phyloP scores from a whole-genome alignment of 2,888 invertebrate genomes.

The Colostygia pectinataria region DNA sequence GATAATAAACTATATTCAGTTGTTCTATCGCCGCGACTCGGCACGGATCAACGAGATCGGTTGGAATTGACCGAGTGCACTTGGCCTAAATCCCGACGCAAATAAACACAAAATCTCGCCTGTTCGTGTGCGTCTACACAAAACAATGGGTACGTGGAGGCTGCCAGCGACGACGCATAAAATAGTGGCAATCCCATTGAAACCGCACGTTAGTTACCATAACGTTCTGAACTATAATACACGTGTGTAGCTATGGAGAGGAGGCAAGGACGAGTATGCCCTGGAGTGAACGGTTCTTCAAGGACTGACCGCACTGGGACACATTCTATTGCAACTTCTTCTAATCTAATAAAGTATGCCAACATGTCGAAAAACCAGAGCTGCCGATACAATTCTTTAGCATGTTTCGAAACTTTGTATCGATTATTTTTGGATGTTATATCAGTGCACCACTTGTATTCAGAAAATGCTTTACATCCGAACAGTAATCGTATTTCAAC shows the following conservation, averaged over 20 bases:
- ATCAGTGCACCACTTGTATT: too few relatives aligned
- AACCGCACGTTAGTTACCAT: conserved; percentile 37
- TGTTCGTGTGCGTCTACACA: conserved; percentile 47
- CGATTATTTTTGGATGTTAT: too few relatives aligned
- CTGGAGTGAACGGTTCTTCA: too few relatives aligned
- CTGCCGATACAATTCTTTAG: too few relatives aligned
- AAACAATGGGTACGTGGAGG: conserved; percentile 41
- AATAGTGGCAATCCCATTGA: conserved; percentile 50
- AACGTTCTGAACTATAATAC: conserved; percentile 34
- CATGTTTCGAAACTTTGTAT: too few relatives aligned
- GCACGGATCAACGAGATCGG: conserved; percentile 45
- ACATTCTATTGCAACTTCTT: too few relatives aligned
- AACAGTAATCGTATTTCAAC: too few relatives aligned
- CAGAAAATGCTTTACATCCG: too few relatives aligned
- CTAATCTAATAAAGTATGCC: too few relatives aligned
- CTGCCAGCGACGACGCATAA: conserved; percentile 50
- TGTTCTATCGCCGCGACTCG: conserved; percentile 15
- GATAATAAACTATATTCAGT: conserved; percentile 25
- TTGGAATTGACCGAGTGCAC: conserved; percentile 70
- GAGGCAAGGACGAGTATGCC: too few relatives aligned
- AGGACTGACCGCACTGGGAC: too few relatives aligned
- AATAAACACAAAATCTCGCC: conserved; percentile 66
- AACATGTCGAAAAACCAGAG: too few relatives aligned
- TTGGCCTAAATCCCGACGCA: conserved; percentile 72
- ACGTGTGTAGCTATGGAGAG: conserved; percentile 25